Conservation (phyloP, 2,797 vertebrate species). For the Hemitrygon akajei region DNA sequence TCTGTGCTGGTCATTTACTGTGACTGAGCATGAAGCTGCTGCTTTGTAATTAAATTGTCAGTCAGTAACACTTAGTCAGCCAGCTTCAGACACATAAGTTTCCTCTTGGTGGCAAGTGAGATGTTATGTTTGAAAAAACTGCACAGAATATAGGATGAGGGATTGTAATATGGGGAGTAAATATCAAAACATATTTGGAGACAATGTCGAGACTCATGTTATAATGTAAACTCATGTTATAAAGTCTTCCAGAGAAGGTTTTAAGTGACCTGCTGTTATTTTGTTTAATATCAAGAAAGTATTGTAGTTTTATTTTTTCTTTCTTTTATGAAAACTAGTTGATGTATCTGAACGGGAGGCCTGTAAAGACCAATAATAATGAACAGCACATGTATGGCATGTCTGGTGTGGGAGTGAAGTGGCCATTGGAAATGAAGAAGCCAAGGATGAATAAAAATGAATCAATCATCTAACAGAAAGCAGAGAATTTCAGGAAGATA, state of each 20-base stretch:
- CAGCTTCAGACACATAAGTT: neutral
- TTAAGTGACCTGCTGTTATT: neutral
- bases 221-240: neutral
- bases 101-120: neutral
- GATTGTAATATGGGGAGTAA: neutral
- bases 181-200: neutral
- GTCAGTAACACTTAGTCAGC: neutral
- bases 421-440: neutral
- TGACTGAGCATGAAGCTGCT: neutral
- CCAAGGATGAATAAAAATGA: neutral
- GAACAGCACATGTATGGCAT: neutral
- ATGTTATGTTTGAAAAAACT: constrained; percentile 8
- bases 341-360: neutral
- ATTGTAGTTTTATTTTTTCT: neutral
- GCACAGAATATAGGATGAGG: neutral
- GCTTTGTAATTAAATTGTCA: neutral
- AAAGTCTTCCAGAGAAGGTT: neutral
- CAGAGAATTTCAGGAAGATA: neutral
- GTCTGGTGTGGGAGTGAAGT: neutral
- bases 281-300: too few species aligned
- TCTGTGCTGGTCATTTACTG: neutral
- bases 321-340: neutral
- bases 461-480: neutral
- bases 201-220: neutral
- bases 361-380: neutral